Conservation (phyloP, 1,140 invertebrate genomes). For the Lucilia cuprina region DNA sequence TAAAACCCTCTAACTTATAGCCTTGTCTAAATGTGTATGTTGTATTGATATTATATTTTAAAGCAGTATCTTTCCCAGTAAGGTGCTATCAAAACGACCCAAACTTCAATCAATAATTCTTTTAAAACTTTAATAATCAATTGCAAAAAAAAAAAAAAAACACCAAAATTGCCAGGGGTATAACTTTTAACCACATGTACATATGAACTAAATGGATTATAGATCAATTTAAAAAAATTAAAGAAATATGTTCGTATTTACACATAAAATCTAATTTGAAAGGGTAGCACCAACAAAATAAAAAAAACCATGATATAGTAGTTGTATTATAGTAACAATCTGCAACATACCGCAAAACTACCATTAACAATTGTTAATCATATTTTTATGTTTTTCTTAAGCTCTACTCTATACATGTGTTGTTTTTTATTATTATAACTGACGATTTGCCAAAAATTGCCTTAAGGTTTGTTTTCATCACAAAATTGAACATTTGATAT, state of each 20-base stretch:
- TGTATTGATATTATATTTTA: too few species aligned
- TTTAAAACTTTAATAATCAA: too few species aligned
- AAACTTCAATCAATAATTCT: too few species aligned
- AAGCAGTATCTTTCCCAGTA: too few species aligned
- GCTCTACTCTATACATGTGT: background rate
- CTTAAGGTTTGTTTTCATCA: background rate
- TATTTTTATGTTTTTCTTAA: background rate
- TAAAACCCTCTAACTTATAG: too few species aligned
- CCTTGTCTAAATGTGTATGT: too few species aligned
- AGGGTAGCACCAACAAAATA: background rate
- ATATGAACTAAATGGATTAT: background rate
- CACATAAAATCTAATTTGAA: background rate
- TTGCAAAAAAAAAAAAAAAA: too few species aligned
- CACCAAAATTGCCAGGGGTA: background rate
- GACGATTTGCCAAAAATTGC: constrained; percentile 6
- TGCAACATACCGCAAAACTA: background rate
- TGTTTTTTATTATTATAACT: background rate
- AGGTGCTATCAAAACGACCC: too few species aligned
- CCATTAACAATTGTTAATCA: constrained; percentile 7
- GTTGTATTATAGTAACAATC: background rate
- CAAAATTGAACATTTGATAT: background rate
- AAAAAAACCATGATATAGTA: background rate
- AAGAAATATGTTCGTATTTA: background rate
- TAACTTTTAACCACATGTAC: constrained; percentile 1
- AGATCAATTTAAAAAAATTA: background rate